Evolutionary conservation across 1,140 invertebrate species (phyloP), one percentile per base, ranked within the genome.

Genomic region (Tetramorium alpestre): DNA sequence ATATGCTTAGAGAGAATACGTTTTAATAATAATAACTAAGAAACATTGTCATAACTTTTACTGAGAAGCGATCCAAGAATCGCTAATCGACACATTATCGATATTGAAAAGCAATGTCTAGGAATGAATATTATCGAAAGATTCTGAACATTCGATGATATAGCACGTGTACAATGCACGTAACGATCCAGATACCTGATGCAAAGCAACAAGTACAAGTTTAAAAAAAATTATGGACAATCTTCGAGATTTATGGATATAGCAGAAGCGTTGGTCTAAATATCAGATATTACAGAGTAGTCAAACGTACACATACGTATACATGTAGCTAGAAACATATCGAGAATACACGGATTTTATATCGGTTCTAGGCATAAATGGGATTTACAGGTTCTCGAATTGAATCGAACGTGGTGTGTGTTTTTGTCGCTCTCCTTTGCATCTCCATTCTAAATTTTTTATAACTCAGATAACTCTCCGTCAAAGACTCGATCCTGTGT

Each of bases 121-220:
- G 18, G n/a, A 47, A 60, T 8, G 69, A 60, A 49, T 38, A 70
- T 84, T 70, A 8, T 75, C 18, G 41, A 84, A 84, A 58, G 18
- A 69, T 75, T 56, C 38, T 41, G 11, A 73, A 56, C 13, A 56
- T 69, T 47, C 69, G 70, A 87, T 47, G 51, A 72, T 51, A 51
- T 41, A 60, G 49, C 47, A 18, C 78, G 75, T 65, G 69, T 70
- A 69, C 38, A 58, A 70, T 67, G 54, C 65, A 86, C 77, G 77
- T 49, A 62, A 86, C 3, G 47, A 88, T 76, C 85, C 75, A 86
- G 77, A 81, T 86, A 81, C 85, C 77, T 69, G 62, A 80, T 86
- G 85, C 85, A 67, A 67, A 84, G 80, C 69, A 75, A 73, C 80
- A 84, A 81, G 80, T 84, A 84, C 80, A 84, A 84, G 69, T 84